These are phyloP conservation scores for Apteryx owenii DNA, from an alignment of 2,113 vertebrate genomes.

Conservation along the genomic window DNA sequence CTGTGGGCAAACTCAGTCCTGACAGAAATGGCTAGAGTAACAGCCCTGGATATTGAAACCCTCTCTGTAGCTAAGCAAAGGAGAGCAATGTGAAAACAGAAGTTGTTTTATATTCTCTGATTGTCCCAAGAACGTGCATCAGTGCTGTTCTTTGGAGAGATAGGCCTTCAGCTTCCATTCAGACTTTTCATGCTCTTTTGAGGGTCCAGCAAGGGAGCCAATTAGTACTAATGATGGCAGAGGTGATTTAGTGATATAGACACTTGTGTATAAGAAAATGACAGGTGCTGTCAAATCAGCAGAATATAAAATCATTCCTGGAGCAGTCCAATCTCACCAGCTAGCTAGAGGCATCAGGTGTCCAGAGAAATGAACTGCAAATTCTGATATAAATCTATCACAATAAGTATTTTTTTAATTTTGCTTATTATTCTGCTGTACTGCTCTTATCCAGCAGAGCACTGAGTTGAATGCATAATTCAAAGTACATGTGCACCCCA, in stretches of 20 bases:
- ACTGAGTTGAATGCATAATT: neutral
- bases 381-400: slow-evolving; percentile 4
- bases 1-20: neutral
- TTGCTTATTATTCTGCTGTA: neutral
- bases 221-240: slow-evolving; percentile 57
- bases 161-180: slow-evolving; percentile 2
- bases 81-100: neutral
- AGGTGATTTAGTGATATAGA: slow-evolving; percentile 21
- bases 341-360: neutral
- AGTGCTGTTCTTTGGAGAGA: neutral
- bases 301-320: slow-evolving; percentile 20
- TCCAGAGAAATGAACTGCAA: slow-evolving; percentile 7
- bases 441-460: neutral
- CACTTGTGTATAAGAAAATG: neutral
- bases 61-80: neutral
- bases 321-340: neutral
- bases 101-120: neutral
- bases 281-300: slow-evolving; percentile 1
- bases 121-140: neutral
- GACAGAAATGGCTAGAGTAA: neutral
- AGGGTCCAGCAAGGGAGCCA: slow-evolving; percentile 16
- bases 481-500: neutral
- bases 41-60: neutral
- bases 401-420: neutral
- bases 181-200: neutral